A percentile compares a stretch with the other conserved stretches of the same genome.
Conservation (phyloP, 2,113 vertebrate genomes). For the Myiagra hebetior region DNA sequence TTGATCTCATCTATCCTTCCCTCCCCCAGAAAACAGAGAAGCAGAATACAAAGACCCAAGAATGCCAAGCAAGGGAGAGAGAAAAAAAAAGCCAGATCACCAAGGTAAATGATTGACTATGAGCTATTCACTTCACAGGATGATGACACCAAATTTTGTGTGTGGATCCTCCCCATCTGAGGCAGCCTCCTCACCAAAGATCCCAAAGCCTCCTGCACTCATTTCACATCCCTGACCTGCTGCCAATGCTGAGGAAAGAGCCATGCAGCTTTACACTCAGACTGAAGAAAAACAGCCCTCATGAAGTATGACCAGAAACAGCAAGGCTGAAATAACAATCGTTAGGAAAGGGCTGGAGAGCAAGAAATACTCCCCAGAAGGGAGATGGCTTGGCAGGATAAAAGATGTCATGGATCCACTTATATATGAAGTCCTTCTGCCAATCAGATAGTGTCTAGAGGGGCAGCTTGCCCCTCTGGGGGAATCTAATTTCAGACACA, state of each 20-base stretch:
- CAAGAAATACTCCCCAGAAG: not conserved
- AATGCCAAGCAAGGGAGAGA: not conserved
- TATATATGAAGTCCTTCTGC: slow-evolving; percentile 18
- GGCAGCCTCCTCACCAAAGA: not conserved
- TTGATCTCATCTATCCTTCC: not conserved
- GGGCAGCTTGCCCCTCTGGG: not conserved
- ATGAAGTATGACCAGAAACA: not conserved
- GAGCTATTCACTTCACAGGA: not conserved
- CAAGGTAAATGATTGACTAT: not conserved
- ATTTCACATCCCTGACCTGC: not conserved
- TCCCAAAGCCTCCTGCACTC: not conserved
- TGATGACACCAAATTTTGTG: not conserved
- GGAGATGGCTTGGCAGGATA: not conserved
- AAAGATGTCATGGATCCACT: not conserved
- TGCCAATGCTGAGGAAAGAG: not conserved
- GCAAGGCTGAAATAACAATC: not conserved
- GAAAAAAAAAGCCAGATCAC: not conserved
- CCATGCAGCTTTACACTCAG: not conserved
- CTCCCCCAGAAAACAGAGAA: not conserved
- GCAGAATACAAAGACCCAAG: not conserved
- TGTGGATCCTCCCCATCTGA: not conserved
- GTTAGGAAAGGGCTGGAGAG: not conserved
- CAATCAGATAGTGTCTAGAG: slow-evolving; percentile 53
- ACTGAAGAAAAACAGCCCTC: not conserved
- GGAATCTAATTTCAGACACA: slow-evolving; percentile 52